Conservation (phyloP, 2,113 vertebrate genomes). For the Scomber scombrus region DNA sequence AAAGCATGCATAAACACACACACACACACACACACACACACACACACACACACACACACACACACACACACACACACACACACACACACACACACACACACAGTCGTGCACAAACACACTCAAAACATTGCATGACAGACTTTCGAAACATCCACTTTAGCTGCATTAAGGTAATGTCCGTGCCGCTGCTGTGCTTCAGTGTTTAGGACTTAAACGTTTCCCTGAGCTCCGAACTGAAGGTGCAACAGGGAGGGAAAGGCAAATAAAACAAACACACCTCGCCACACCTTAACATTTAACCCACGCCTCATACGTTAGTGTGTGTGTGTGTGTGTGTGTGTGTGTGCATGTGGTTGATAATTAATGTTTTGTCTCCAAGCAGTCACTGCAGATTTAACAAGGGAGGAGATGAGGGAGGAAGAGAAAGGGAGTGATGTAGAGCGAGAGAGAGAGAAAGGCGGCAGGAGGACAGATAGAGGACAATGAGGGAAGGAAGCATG, state of each 20-base stretch:
- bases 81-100: not conserved
- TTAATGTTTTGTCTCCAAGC: constrained; percentile 7
- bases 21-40: no score
- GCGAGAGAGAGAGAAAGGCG: not conserved
- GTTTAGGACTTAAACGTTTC: constrained; percentile 6
- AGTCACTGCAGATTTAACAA: not conserved
- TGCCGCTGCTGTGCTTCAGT: not conserved
- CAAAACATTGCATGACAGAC: not conserved
- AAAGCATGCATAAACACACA: not conserved
- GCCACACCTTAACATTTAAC: constrained; percentile 51
- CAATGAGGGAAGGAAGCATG: not conserved
- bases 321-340: constrained; percentile 7
- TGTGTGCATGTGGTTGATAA: constrained; percentile 4
- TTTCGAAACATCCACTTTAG: constrained; percentile 8
- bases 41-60: not conserved
- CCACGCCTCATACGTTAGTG: constrained; percentile 18
- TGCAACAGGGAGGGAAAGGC: constrained; percentile 43
- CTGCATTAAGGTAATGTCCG: not conserved
- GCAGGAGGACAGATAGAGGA: not conserved
- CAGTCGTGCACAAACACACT: not conserved
- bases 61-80: no score
- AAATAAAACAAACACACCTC: constrained; percentile 54
- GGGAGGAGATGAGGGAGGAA: not conserved
- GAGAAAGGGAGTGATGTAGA: not conserved
- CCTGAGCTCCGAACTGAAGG: constrained; percentile 24